phyloP scores from a whole-genome alignment of 2,113 vertebrate species.

The Psittacara wagleri region DNA sequence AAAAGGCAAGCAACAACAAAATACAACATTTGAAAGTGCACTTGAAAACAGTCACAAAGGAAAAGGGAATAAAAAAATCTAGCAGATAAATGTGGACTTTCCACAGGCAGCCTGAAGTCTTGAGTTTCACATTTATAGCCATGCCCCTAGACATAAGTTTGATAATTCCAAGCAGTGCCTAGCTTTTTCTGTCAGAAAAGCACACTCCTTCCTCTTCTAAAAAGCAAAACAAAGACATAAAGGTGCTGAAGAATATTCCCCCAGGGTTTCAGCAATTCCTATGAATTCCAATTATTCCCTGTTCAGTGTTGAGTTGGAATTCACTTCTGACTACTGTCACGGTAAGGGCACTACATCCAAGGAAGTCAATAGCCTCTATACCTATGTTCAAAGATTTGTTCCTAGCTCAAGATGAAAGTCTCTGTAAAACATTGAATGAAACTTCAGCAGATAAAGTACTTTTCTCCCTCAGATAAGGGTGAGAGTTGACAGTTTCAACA shows the following conservation, averaged over 20 bases:
- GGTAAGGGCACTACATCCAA: background rate
- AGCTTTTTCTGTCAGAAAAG: background rate
- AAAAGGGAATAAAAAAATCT: background rate
- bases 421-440: background rate
- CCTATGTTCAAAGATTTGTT: background rate
- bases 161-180: conserved; percentile 20
- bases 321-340: background rate
- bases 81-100: background rate
- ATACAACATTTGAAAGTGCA: background rate
- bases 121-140: background rate
- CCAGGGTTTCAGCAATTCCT: background rate
- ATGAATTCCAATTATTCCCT: background rate
- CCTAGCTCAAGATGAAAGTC: background rate
- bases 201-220: conserved; percentile 15
- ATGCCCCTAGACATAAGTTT: background rate
- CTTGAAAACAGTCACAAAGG: background rate
- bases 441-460: background rate
- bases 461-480: background rate
- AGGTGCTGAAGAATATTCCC: background rate
- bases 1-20: background rate
- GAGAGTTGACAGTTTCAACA: background rate
- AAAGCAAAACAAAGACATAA: background rate
- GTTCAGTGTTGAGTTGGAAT: background rate
- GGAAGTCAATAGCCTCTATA: background rate
- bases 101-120: background rate